Evolutionary conservation across 2,888 invertebrate species (phyloP).

Genomic region (Brachyopa scutellaris): DNA sequence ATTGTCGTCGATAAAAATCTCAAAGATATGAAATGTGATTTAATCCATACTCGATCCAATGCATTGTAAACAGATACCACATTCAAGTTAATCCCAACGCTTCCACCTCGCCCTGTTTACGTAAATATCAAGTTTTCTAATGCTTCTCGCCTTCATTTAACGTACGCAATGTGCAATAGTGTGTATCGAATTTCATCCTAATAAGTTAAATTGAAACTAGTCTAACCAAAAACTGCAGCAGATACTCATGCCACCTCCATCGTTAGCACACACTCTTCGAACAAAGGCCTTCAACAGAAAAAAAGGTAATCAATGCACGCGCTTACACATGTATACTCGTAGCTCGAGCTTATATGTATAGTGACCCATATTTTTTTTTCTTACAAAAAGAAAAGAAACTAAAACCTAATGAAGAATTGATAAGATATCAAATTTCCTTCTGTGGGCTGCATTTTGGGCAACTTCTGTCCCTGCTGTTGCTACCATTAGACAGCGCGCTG

Average conservation of each 20-base stretch:
- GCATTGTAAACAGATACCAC: no score
- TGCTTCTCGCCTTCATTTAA: constrained; percentile 44
- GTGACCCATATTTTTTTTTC: constrained; percentile 70
- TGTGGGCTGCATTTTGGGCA: constrained; percentile 40
- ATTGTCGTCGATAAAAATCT: no score
- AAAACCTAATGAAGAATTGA: constrained; percentile 27
- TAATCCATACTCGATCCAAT: no score
- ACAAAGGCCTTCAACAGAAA: constrained; percentile 44
- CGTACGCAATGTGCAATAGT: constrained; percentile 52
- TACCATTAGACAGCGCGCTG: constrained; percentile 46
- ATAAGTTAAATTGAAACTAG: constrained; percentile 39
- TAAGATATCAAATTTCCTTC: constrained; percentile 64
- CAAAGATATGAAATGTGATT: no score
- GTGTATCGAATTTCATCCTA: constrained; percentile 55
- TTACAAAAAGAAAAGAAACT: constrained; percentile 21
- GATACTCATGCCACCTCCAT: constrained; percentile 57
- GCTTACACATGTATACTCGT: neutral
- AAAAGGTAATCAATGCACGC: constrained; percentile 3
- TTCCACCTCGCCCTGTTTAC: constrained; percentile 14
- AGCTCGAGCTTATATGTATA: constrained; percentile 27
- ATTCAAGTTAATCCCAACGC: no score
- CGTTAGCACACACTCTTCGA: constrained; percentile 36
- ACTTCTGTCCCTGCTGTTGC: constrained; percentile 32
- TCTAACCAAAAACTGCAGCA: constrained; percentile 50
- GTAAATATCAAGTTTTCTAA: constrained; percentile 31